Base-by-base conservation (phyloP, 2,888 invertebrate species). In the Argyra leucocephala region DNA sequence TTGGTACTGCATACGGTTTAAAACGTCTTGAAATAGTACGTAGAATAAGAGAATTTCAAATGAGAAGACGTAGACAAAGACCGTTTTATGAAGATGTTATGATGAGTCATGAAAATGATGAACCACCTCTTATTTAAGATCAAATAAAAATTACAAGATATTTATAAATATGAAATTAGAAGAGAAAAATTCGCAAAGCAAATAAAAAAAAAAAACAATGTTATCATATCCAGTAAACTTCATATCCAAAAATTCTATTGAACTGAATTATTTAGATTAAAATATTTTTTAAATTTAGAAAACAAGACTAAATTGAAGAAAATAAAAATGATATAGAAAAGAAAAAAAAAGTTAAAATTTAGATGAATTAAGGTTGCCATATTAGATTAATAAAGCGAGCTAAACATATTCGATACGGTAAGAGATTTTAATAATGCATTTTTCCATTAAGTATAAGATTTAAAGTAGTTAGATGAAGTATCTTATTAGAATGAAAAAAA, bases 81-180 rank as follows among this genome's bases (percentile, higher is more conserved):
- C 72, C 72, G 24, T 69, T 71, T 36, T 73, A 73, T 67, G 72
- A 72, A 61, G 72, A 73, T 68, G 72, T 73, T 36, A 72, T 72
- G 71, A 72, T 72, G 72, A 70, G 69, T 22, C 72, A 72, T 66
- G 72, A 73, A 65, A 70, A 70, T 21, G 72, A 73, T 63, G 72
- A 73, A 67, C 72, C 72, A 59, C 71, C 71, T 67, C 69, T 73
- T 59, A 72, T 72, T 68, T 73, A 73, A 71, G 67, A 63, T 61
- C 61, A 61, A n/a, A 26, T 61, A n/a, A 21, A 61, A 31, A 10
- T 31, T 5, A 18, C 59, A 23, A 59, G 23, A 18, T 48, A 48
- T 48, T 48, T 48, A 48, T 48, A 48, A n/a, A n/a, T n/a, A n/a
- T n/a, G n/a, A n/a, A n/a, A n/a, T n/a, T n/a, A n/a, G n/a, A n/a